Evolutionary conservation across 1,140 invertebrate genomes (phyloP).

Genomic region (Aplysia californica): DNA sequence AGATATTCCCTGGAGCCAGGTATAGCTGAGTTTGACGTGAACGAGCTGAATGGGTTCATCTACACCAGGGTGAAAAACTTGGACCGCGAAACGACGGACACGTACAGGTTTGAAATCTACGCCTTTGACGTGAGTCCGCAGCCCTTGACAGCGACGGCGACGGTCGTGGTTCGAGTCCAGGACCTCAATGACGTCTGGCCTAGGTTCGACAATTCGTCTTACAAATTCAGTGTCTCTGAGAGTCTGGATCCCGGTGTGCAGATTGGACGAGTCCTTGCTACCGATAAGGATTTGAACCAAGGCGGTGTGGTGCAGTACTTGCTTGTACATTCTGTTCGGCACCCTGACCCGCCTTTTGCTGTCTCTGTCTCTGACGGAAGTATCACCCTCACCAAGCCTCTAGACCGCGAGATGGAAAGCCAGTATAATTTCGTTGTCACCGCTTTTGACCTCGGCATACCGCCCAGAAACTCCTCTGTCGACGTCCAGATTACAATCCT

Average conservation of each 20-base stretch:
- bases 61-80: conserved; percentile 67
- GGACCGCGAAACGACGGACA: conserved; percentile 80
- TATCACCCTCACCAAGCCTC: conserved; percentile 83
- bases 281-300: conserved; percentile 89
- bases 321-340: conserved; percentile 71
- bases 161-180: conserved; percentile 77
- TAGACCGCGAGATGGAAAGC: conserved; percentile 88
- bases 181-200: conserved; percentile 97
- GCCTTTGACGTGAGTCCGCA: conserved; percentile 83
- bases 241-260: conserved; percentile 84
- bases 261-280: conserved; percentile 86
- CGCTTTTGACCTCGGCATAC: conserved; percentile 77
- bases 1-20: conserved; percentile 38
- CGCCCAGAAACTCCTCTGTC: conserved; percentile 74
- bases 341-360: conserved; percentile 6
- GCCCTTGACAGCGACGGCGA: conserved; percentile 78
- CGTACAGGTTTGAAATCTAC: conserved; percentile 81
- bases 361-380: conserved; percentile 72
- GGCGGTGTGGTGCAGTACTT: conserved; percentile 90
- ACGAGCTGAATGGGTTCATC: conserved; percentile 71
- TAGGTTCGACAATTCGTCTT: conserved; percentile 83
- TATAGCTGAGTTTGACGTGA: conserved; percentile 46
- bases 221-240: conserved; percentile 83
- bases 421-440: conserved; percentile 90
- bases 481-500: conserved; percentile 80